Conservation (phyloP, 2,113 vertebrate genomes). For the Montifringilla adamsi region DNA sequence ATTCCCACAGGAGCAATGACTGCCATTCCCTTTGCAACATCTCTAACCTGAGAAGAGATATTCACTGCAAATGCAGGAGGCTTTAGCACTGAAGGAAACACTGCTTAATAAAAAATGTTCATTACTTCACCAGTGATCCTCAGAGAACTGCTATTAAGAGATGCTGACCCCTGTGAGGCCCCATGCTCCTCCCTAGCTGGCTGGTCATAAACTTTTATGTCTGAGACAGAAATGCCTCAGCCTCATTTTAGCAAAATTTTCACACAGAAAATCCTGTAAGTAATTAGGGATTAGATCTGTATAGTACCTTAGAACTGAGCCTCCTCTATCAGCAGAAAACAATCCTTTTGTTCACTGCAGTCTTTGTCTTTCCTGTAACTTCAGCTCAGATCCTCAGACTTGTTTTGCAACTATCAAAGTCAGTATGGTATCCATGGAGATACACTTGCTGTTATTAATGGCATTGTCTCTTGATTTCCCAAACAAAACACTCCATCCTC, state of each 20-base stretch:
- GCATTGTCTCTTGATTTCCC: not conserved
- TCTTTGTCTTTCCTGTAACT: not conserved
- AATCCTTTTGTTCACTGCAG: not conserved
- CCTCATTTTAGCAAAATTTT: not conserved
- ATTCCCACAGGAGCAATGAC: not conserved
- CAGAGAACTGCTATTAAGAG: not conserved
- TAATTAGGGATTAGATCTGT: not conserved
- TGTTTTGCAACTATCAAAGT: not conserved
- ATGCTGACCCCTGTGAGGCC: not conserved
- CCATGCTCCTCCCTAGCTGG: not conserved
- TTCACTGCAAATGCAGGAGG: not conserved
- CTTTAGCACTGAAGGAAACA: not conserved
- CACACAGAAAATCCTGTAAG: not conserved
- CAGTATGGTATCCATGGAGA: not conserved
- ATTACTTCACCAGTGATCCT: not conserved
- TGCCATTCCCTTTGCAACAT: not conserved
- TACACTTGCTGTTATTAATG: not conserved
- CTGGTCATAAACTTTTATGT: fast-evolving
- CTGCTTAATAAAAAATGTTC: not conserved
- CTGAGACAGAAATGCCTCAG: not conserved
- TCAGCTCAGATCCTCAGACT: not conserved
- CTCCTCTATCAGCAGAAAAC: not conserved
- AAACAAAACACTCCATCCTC: not conserved
- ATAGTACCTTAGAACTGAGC: not conserved
- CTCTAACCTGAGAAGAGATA: not conserved